Base-by-base conservation (phyloP, 2,797 vertebrate genomes). In the Muraenolepis orangiensis region DNA sequence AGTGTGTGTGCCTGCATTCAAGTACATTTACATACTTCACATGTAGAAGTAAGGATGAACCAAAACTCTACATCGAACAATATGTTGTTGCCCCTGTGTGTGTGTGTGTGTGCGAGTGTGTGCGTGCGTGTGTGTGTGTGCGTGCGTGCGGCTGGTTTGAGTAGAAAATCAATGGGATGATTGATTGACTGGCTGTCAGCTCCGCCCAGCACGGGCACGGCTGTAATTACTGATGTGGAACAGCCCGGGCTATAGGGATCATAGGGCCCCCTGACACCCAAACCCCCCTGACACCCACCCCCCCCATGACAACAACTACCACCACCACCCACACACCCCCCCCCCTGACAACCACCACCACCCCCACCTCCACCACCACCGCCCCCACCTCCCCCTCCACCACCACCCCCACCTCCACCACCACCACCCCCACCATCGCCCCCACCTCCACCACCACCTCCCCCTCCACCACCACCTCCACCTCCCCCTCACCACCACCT, bases 161-260 rank as follows among this genome's bases (percentile, higher is more conserved):
- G 51, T 61, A 6, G 20, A n/a, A 80, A n/a, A 88, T 89, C 88
- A 74, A 83, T 89, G 80, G 67, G 30, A 75, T 81, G 84, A 90
- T 87, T 84, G 84, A 88, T 80, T 78, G 86, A 83, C 73, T 77
- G 81, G 40, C 74, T 78, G 83, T 77, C 87, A 79, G 83, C 81
- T 71, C 73, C 36, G 5, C 32, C 78, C 61, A 66, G 78, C 71
- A 70, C 57, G 82, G 72, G 18, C 85, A 71, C 76, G 85, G 82
- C 82, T 86, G 80, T 80, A 86, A 90, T 89, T 87, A 87, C 82
- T 77, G 77, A 80, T 82, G 78, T 76, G 80, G 78, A 84, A 81
- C 75, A 76, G 78, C 77, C 46, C 8, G 68, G 73, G 82, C 79
- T 83, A 76, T 81, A 10, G 4, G 2, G 78, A 72, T 86, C 84